phyloP scores from a whole-genome alignment of 2,888 invertebrate genomes.

The Dastarcus helophoroides region DNA sequence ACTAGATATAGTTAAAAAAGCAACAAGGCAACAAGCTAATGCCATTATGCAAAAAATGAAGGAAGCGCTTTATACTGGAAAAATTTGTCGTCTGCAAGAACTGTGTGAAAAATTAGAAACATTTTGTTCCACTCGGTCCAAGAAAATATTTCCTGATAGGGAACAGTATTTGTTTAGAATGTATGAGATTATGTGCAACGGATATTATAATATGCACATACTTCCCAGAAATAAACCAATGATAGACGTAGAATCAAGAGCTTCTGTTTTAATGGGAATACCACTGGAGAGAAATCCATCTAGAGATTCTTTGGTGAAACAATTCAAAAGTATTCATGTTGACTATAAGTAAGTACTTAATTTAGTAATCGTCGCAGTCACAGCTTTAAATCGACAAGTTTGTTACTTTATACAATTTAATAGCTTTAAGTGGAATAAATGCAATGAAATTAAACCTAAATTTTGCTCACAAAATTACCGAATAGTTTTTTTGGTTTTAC shows the following conservation, averaged over 20 bases:
- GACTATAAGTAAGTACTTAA: no score
- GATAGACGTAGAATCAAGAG: conserved; percentile 26
- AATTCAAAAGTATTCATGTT: conserved; percentile 29
- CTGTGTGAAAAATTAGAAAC: conserved; percentile 31
- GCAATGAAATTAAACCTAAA: no score
- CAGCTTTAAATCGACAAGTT: no score
- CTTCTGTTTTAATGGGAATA: conserved; percentile 28
- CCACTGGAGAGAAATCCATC: conserved; percentile 28
- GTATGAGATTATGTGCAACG: conserved; percentile 35
- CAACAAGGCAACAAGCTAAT: conserved; percentile 33
- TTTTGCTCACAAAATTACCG: no score
- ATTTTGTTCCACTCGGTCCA: conserved; percentile 34
- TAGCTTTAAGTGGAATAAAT: no score
- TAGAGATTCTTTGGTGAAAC: conserved; percentile 29
- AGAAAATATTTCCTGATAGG: conserved; percentile 33
- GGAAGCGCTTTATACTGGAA: conserved; percentile 22
- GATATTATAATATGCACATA: conserved; percentile 36
- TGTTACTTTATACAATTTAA: no score
- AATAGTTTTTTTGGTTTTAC: no score
- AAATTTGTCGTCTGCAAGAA: conserved; percentile 18
- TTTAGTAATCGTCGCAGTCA: no score
- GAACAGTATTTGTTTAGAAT: conserved; percentile 31
- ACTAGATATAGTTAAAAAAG: conserved; percentile 26
- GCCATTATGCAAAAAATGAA: conserved; percentile 29
- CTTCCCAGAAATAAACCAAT: conserved; percentile 19